Conservation (phyloP, 92 coral and sea anemone species). For the Porites rus region DNA sequence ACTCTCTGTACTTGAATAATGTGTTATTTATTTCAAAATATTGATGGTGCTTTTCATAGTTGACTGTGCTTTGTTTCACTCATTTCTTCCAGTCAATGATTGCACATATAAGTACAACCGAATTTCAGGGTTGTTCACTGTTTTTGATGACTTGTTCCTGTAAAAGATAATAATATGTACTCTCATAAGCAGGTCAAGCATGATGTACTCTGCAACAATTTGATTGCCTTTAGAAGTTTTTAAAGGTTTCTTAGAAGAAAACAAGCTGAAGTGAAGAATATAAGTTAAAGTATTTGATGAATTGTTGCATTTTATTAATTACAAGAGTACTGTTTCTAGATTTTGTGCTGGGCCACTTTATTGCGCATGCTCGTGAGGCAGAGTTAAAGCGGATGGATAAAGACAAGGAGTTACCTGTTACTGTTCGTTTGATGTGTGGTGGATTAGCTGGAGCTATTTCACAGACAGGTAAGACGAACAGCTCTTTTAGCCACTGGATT, state of each 20-base stretch:
- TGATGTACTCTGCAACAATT: too few species aligned
- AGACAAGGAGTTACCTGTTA: constrained; percentile 77
- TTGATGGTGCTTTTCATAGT: too few species aligned
- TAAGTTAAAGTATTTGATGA: background rate
- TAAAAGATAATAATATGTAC: too few species aligned
- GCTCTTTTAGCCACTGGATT: too few species aligned
- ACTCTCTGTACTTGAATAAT: too few species aligned
- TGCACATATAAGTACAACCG: too few species aligned
- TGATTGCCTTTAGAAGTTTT: background rate
- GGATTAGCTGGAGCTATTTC: constrained; percentile 87
- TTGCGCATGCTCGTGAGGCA: constrained; percentile 70
- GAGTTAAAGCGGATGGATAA: constrained; percentile 71
- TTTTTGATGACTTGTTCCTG: too few species aligned
- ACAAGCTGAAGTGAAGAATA: background rate
- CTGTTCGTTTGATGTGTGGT: constrained; percentile 78
- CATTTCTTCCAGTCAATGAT: too few species aligned
- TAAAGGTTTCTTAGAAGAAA: background rate
- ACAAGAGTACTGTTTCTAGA: constrained; percentile 35
- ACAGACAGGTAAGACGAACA: constrained; percentile 71
- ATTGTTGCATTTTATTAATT: background rate
- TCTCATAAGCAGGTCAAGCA: too few species aligned
- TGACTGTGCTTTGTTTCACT: too few species aligned
- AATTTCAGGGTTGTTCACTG: too few species aligned
- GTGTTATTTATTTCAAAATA: too few species aligned
- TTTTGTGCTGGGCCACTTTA: constrained; percentile 59